phyloP scores from a whole-genome alignment of 2,797 vertebrate species.

The Decapterus maruadsi region DNA sequence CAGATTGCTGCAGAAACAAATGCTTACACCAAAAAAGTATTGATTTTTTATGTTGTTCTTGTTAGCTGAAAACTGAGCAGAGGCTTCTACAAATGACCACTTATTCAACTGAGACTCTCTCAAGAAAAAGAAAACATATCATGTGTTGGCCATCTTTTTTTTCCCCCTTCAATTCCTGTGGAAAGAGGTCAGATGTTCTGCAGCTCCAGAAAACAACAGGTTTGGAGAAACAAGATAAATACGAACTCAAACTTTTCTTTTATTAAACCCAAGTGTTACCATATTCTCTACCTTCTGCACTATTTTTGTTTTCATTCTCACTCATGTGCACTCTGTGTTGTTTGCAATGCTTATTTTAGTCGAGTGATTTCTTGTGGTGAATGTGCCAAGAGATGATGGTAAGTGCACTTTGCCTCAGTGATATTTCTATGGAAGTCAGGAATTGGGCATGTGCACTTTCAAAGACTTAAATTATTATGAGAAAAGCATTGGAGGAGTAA shows the following conservation, averaged over 20 bases:
- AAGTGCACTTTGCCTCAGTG: not conserved
- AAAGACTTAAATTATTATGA: constrained; percentile 16
- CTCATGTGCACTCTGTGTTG: not conserved
- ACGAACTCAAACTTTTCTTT: constrained; percentile 12
- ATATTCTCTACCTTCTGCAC: not conserved
- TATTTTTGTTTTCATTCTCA: not conserved
- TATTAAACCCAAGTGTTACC: not conserved
- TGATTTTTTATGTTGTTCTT: constrained; percentile 81
- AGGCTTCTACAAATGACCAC: constrained; percentile 72
- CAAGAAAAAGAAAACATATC: constrained; percentile 56
- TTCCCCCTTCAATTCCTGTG: constrained; percentile 22
- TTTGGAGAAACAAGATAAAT: constrained; percentile 6
- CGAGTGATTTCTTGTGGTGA: not conserved
- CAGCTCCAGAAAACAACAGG: constrained; percentile 53
- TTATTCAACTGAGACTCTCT: constrained; percentile 66
- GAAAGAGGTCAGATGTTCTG: constrained; percentile 68
- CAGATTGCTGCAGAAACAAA: constrained; percentile 77
- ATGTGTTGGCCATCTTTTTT: constrained; percentile 33
- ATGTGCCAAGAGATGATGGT: not conserved
- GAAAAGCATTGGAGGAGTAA: constrained; percentile 3
- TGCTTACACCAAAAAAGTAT: constrained; percentile 78
- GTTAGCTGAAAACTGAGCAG: constrained; percentile 71
- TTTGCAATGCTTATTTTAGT: not conserved
- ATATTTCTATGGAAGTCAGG: not conserved
- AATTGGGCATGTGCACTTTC: not conserved